Evolutionary conservation across 2,888 invertebrate genomes (phyloP).

Genomic region (Bombylius discolor): DNA sequence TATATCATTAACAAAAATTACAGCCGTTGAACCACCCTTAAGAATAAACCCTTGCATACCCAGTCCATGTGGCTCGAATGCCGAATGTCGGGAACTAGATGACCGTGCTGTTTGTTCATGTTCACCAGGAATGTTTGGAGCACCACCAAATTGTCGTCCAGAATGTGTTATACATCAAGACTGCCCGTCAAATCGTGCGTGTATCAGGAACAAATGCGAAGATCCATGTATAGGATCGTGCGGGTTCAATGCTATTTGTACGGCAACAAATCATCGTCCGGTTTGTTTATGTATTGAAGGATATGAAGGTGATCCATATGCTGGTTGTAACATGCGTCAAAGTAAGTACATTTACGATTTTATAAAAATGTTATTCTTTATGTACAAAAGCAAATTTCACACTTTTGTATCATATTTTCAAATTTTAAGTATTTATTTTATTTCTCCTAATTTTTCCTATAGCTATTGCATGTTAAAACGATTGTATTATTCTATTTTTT

Average conservation of each 20-base stretch:
- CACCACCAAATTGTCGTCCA: slow-evolving; percentile 65
- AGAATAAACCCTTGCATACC: slow-evolving; percentile 52
- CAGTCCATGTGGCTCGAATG: slow-evolving; percentile 64
- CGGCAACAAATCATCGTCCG: slow-evolving; percentile 56
- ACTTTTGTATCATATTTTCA: slow-evolving; percentile 25
- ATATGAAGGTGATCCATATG: slow-evolving; percentile 67
- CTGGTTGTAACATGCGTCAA: slow-evolving; percentile 51
- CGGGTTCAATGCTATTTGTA: slow-evolving; percentile 57
- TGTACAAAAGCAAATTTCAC: neutral
- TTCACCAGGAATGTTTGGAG: slow-evolving; percentile 57
- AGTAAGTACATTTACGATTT: slow-evolving; percentile 38
- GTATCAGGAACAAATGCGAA: slow-evolving; percentile 56
- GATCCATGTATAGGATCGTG: slow-evolving; percentile 66
- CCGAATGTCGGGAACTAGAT: slow-evolving; percentile 55
- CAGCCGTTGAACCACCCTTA: slow-evolving; percentile 36
- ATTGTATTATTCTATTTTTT: too few relatives aligned
- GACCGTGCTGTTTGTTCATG: slow-evolving; percentile 64
- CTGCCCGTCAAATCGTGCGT: slow-evolving; percentile 57
- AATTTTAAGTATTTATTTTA: neutral
- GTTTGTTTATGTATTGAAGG: slow-evolving; percentile 57
- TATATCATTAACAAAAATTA: too few relatives aligned
- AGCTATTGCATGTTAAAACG: neutral
- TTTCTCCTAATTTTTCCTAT: too few relatives aligned
- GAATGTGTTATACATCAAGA: slow-evolving; percentile 62
- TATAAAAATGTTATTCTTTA: neutral